Conservation (phyloP, 2,888 invertebrate species). For the Epinotia nisella region DNA sequence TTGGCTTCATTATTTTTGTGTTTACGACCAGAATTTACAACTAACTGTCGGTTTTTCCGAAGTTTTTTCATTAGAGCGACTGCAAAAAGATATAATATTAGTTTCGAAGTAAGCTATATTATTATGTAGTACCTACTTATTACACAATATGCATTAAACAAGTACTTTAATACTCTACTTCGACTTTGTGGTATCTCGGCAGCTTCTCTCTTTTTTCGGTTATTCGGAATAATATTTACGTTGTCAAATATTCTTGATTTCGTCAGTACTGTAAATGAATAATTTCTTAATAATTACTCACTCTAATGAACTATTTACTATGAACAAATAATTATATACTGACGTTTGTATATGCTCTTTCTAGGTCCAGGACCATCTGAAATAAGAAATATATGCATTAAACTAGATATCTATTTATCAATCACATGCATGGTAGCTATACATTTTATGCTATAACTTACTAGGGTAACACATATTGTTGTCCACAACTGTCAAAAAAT, state of each 20-base stretch:
- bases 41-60: constrained; percentile 55
- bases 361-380: constrained; percentile 10
- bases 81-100: constrained; percentile 9
- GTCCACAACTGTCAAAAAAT: constrained; percentile 17
- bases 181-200: constrained; percentile 13
- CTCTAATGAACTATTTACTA: not conserved
- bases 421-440: not conserved
- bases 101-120: not conserved
- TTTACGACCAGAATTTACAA: constrained; percentile 51
- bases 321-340: too few relatives aligned
- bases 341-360: constrained; percentile 20
- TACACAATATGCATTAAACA: not conserved
- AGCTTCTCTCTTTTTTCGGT: constrained; percentile 2
- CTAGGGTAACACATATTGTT: constrained; percentile 26
- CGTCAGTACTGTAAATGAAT: constrained; percentile 21
- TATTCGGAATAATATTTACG: not conserved
- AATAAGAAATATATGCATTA: not conserved
- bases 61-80: constrained; percentile 53
- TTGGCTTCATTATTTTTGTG: constrained; percentile 33
- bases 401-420: not conserved
- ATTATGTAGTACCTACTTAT: not conserved
- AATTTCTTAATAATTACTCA: not conserved
- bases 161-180: constrained; percentile 7
- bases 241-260: not conserved
- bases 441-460: not conserved